Conservation (phyloP, 1,140 invertebrate genomes). For the Brachionus angularis region DNA sequence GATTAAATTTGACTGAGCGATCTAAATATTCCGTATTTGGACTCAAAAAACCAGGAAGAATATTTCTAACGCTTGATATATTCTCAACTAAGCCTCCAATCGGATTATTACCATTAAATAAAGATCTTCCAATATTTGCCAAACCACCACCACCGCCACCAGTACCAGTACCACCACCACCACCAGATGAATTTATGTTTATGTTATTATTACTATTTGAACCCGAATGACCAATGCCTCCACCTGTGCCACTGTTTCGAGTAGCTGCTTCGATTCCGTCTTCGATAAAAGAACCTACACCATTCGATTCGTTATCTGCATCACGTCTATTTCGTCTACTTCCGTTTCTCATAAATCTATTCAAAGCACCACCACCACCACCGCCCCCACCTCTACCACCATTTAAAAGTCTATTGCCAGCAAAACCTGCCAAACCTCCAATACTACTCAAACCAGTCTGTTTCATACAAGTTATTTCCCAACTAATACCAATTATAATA, state of each 20-base stretch:
- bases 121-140: not conserved
- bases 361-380: not conserved
- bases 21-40: not conserved
- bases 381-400: not conserved
- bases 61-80: constrained; percentile 26
- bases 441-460: not conserved
- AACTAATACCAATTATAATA: constrained; percentile 1
- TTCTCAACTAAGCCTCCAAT: constrained; percentile 12
- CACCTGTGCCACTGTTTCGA: no score
- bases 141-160: not conserved
- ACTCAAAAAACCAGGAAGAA: not conserved
- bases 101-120: no score
- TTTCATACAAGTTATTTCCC: constrained; percentile 41
- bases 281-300: no score
- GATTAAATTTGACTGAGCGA: constrained; percentile 37
- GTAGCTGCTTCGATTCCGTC: no score
- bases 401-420: not conserved
- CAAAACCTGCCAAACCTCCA: no score
- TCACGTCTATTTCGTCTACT: no score
- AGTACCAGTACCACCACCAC: no score
- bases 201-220: no score
- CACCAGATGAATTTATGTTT: no score
- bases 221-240: no score
- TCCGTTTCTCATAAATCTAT: no score
- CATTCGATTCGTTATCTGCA: no score